Evolutionary conservation across 1,140 invertebrate species (phyloP).

Genomic region (Cyrtorhinus lividipennis): DNA sequence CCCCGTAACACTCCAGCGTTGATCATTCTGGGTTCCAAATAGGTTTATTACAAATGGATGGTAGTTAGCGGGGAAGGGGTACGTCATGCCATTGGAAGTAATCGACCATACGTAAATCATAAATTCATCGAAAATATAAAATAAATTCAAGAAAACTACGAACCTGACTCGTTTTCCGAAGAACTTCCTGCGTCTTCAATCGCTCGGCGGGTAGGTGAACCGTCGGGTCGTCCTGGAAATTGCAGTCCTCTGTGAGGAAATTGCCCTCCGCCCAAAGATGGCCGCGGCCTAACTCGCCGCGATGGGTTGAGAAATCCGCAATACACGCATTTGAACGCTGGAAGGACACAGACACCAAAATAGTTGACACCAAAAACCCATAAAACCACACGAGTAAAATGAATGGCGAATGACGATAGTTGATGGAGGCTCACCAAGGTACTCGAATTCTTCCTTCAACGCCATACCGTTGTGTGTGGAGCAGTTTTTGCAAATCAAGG

Average conservation of each 20-base stretch:
- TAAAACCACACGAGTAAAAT: neutral
- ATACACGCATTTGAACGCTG: slow-evolving; percentile 74
- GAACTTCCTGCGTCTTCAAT: neutral
- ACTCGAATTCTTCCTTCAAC: slow-evolving; percentile 90
- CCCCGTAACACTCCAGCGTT: no score
- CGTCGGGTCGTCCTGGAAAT: neutral
- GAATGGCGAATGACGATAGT: neutral
- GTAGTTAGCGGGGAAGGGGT: no score
- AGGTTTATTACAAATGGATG: no score
- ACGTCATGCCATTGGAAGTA: neutral
- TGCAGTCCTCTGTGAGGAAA: neutral
- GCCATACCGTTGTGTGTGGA: slow-evolving; percentile 94
- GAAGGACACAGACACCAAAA: slow-evolving; percentile 13
- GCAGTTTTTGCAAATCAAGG: slow-evolving; percentile 84
- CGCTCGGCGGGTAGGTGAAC: neutral
- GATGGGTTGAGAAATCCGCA: slow-evolving; percentile 71
- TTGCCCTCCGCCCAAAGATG: neutral
- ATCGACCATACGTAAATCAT: no score
- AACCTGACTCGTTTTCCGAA: neutral
- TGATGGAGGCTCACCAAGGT: slow-evolving; percentile 44
- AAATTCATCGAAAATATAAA: no score
- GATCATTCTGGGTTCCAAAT: no score
- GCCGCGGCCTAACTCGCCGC: slow-evolving; percentile 54
- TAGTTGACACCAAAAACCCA: neutral
- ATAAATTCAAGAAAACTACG: no score